Base-by-base conservation (phyloP, 2,888 invertebrate species). In the Drosophila longiperda region DNA sequence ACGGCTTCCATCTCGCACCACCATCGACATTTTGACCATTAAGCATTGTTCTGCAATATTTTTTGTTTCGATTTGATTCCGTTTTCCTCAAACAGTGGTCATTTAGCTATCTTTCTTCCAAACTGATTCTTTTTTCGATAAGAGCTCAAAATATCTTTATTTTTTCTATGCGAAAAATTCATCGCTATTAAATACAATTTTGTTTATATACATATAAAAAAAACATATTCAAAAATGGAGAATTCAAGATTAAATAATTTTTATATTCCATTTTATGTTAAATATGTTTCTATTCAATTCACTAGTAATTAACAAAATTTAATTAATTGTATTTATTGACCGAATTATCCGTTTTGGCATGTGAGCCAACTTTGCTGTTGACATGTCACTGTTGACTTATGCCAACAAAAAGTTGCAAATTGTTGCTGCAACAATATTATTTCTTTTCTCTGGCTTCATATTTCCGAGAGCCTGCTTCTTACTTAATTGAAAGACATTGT, bases 401-500 rank as follows among this genome's bases (percentile, higher is more conserved):
- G 66, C 38, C 23, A 58, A 48, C 54, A 63, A 53, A 45, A 36
- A 59, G 48, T 34, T 23, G 66, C 49, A 52, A 61, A 48, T 62
- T 29, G 52, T 20, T 34, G 58, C 40, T 57, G 57, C 53, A 33
- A 52, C 54, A 55, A 40, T 26, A 29, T 55, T 33, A 29, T 26
- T 8, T 36, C n/a, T 3, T 17, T 32, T 23, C 1, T 11, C 20
- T 12, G 3, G 11, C 54, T 61, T 52, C 38, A 15, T 36, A 4
- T 17, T 23, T 34, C 11, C 38, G 12, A 57, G 66, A 61, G 33
- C 49, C 52, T 48, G 40, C 40, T 40, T 23, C 68, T 58, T 42
- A 63, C 80, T 71, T 77, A 87, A 85, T 85, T 80, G 80, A 85
- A 89, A 80, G 69, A 75, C 86, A 77, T 72, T 80, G 73, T 66